Conservation (phyloP, 2,797 vertebrate species). For the Dryobates pubescens region DNA sequence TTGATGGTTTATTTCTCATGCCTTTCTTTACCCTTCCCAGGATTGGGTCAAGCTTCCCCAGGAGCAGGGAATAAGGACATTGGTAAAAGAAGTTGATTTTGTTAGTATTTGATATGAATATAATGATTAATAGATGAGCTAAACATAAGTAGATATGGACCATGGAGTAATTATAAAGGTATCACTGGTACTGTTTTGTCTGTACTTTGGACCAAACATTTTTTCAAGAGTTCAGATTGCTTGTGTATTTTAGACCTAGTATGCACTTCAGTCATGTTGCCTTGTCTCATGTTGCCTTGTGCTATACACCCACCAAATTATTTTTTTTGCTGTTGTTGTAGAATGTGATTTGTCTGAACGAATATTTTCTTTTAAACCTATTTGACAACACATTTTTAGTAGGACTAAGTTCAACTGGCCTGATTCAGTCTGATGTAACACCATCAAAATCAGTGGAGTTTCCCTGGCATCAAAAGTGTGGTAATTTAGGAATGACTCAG, state of each 20-base stretch:
- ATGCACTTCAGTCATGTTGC: not conserved
- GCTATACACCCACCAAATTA: not conserved
- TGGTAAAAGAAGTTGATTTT: not conserved
- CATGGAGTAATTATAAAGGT: not conserved
- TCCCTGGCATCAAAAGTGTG: conserved; percentile 41
- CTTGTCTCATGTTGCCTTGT: not conserved
- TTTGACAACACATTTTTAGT: not conserved
- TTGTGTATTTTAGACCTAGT: not conserved
- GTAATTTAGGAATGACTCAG: conserved; percentile 32
- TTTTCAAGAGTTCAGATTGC: not conserved
- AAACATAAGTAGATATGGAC: not conserved
- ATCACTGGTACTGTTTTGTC: not conserved
- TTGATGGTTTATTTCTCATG: not conserved
- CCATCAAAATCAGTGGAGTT: conserved; percentile 39
- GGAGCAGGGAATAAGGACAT: not conserved
- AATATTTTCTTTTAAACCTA: not conserved
- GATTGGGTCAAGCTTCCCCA: not conserved
- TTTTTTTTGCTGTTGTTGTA: not conserved
- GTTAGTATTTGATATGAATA: not conserved
- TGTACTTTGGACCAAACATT: not conserved
- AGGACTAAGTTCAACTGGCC: not conserved
- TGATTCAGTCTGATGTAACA: not conserved
- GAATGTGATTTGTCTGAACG: not conserved
- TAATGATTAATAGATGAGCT: not conserved
- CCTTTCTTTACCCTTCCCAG: not conserved